Conservation (phyloP, 64 coral and sea anemone genomes). For the Anthopleura sola region DNA sequence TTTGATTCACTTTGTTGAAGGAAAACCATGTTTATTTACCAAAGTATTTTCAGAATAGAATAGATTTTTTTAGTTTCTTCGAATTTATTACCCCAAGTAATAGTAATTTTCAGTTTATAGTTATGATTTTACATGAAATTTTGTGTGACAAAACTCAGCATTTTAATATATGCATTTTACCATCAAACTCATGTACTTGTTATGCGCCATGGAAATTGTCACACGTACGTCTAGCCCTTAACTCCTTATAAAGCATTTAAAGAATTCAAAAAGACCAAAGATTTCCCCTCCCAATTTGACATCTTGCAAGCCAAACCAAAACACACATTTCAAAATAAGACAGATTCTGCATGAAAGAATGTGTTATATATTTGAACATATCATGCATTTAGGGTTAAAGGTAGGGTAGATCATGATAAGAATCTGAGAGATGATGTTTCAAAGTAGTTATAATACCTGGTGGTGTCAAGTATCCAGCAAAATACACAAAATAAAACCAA, state of each 20-base stretch:
- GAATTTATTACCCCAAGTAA: too few relatives aligned
- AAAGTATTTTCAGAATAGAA: background rate
- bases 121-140: too few relatives aligned
- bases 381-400: background rate
- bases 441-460: background rate
- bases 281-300: background rate
- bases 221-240: background rate
- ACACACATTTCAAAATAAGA: slow-evolving; percentile 8
- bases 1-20: slow-evolving; percentile 16
- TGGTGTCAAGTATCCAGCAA: background rate
- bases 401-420: background rate
- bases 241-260: background rate
- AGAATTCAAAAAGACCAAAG: background rate
- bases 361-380: background rate
- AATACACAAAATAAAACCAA: background rate
- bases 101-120: too few relatives aligned
- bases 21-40: background rate
- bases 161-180: background rate
- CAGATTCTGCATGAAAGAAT: background rate
- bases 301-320: background rate
- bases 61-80: too few relatives aligned
- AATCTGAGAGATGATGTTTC: background rate
- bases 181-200: background rate
- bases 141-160: too few relatives aligned
- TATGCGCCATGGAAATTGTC: background rate